Percentiles rank a stretch among this genome's conserved stretches.
These are phyloP conservation scores for Coboldia fuscipes DNA, from an alignment of 1,140 invertebrate genomes.

Conservation along the genomic window DNA sequence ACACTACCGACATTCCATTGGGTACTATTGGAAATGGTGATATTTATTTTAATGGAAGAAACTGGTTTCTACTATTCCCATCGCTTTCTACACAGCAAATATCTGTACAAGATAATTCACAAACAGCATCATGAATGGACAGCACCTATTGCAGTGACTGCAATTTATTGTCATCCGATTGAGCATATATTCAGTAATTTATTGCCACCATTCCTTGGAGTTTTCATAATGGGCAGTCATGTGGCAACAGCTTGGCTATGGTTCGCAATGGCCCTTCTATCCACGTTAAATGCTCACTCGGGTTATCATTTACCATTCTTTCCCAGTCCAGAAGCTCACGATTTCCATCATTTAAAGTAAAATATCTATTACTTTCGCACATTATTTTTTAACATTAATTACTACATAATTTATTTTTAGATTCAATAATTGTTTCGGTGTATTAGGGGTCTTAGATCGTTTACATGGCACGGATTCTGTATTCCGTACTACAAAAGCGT, in stretches of 20 bases:
- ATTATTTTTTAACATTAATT: not conserved
- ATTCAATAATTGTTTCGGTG: conserved; percentile 71
- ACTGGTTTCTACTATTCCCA: conserved; percentile 75
- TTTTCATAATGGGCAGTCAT: conserved; percentile 61
- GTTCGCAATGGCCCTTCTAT: conserved; percentile 57
- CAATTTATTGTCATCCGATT: conserved; percentile 70
- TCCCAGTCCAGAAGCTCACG: conserved; percentile 75
- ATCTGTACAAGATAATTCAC: conserved; percentile 64
- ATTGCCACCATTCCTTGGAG: conserved; percentile 56
- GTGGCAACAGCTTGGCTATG: conserved; percentile 64
- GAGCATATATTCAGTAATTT: conserved; percentile 73
- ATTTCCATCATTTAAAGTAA: conserved; percentile 79
- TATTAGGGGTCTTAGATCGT: conserved; percentile 63
- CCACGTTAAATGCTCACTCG: conserved; percentile 67
- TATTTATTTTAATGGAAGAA: conserved; percentile 64
- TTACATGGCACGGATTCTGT: conserved; percentile 65
- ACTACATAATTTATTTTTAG: conserved; percentile 23
- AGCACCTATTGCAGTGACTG: conserved; percentile 61
- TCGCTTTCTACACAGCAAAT: conserved; percentile 55
- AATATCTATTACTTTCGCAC: conserved; percentile 8
- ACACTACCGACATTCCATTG: conserved; percentile 65
- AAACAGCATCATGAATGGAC: conserved; percentile 76
- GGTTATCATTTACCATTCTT: conserved; percentile 80
- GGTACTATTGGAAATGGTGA: conserved; percentile 53
- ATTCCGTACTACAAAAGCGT: conserved; percentile 51